Evolutionary conservation across 1,140 invertebrate species (phyloP), one percentile per base, ranked within the genome.

Genomic region (Diabrotica undecimpunctata): DNA sequence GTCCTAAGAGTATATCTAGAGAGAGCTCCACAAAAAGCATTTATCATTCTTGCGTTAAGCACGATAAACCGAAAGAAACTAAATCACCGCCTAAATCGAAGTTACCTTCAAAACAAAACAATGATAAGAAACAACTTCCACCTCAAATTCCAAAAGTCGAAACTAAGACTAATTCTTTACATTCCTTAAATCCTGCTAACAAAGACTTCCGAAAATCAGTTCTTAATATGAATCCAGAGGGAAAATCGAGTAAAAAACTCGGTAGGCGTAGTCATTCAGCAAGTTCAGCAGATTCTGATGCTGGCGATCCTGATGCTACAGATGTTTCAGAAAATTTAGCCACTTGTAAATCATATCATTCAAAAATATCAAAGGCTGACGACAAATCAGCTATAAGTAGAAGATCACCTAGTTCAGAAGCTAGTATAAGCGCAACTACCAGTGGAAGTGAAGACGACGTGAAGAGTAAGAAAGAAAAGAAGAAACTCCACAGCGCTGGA

Each of bases 141-240:
- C 87, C 86, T 0, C 83, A 84, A 70, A 79, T 84, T 51, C 86
- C 86, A 38, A 86, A 85, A 78, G 67, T 70, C n/a, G 72, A 78
- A 14, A 58, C 12, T 59, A 81, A 80, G 77, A 60, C 78, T 12
- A 76, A 78, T 39, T 79, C 80, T 7, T 77, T 79, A 66, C 78
- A 80, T 65, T 74, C 76, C 55, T 75, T 81, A 57, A 80, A 82
- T 65, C 81, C 70, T 41, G 81, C 83, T 6, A 90, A 90, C 75
- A 90, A 91, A 79, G 89, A 91, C 74, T 90, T 90, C 72, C 81
- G 89, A 9, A 91, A 92, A 75, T 90, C 89, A 0, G 84, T 86
- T 0, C 76, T 91, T 7, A 92, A 91, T 74, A 89, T 89, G 83
- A 85, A 85, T 62, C 79, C 77, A 41, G 82, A 82, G 0, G 81